Evolutionary conservation across 1,140 invertebrate genomes (phyloP).

Genomic region (Galleria mellonella): DNA sequence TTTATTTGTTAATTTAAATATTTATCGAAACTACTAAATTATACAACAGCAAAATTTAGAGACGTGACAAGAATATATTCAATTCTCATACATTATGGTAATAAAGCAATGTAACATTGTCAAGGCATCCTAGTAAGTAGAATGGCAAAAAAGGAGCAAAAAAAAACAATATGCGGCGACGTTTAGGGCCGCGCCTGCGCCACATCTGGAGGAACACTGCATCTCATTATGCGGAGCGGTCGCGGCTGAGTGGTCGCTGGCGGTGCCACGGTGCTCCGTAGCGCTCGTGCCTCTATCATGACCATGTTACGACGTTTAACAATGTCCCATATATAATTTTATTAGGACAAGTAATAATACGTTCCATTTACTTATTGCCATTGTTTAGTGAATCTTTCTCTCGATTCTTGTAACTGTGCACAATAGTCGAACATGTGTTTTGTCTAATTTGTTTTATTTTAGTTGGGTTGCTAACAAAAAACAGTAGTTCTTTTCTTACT

Average conservation of each 20-base stretch:
- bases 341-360: not conserved
- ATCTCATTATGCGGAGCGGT: slow-evolving; percentile 64
- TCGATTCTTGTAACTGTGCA: too few species aligned
- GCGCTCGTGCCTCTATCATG: slow-evolving; percentile 18
- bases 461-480: too few species aligned
- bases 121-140: slow-evolving; percentile 29
- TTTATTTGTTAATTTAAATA: too few species aligned
- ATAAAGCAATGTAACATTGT: slow-evolving; percentile 30
- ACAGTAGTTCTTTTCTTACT: too few species aligned
- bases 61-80: too few species aligned
- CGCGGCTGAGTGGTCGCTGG: slow-evolving; percentile 37
- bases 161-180: slow-evolving; percentile 47
- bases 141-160: slow-evolving; percentile 43
- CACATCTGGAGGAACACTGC: slow-evolving; percentile 67
- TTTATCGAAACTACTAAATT: too few species aligned
- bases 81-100: too few species aligned
- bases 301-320: not conserved
- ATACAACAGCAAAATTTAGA: too few species aligned
- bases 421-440: too few species aligned
- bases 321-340: slow-evolving; percentile 1
- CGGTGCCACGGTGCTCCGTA: slow-evolving; percentile 1
- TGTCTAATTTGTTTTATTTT: too few species aligned
- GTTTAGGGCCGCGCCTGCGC: slow-evolving; percentile 55
- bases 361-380: not conserved
- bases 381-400: not conserved